Evolutionary conservation across 2,888 invertebrate genomes (phyloP).

Genomic region (Drosophila parthenogenetica): DNA sequence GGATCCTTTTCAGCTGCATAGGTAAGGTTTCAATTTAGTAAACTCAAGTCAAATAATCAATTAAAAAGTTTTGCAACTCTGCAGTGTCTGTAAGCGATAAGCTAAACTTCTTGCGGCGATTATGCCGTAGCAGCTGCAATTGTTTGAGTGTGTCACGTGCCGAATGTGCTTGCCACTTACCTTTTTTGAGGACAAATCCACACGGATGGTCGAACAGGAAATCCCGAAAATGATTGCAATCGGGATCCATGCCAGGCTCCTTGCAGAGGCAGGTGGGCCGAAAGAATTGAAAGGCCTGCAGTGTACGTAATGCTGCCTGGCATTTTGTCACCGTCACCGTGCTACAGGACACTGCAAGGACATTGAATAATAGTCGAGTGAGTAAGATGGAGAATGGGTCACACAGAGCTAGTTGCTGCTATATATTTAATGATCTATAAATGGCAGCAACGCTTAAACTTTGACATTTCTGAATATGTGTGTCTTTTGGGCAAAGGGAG

Average conservation of each 20-base stretch:
- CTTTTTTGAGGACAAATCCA: constrained; percentile 95
- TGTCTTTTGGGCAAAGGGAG: constrained; percentile 31
- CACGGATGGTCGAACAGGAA: constrained; percentile 97
- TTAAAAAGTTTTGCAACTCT: constrained; percentile 7
- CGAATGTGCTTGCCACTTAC: constrained; percentile 85
- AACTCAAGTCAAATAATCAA: constrained; percentile 19
- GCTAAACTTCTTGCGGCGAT: background rate
- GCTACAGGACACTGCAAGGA: constrained; percentile 93
- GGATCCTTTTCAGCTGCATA: constrained; percentile 91
- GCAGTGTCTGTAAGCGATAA: background rate
- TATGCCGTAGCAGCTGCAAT: background rate
- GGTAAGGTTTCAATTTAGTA: background rate
- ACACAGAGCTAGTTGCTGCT: constrained; percentile 5
- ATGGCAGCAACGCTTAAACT: constrained; percentile 74
- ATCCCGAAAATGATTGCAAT: constrained; percentile 96
- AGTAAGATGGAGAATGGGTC: background rate
- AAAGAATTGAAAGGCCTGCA: constrained; percentile 97
- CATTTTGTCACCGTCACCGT: constrained; percentile 97
- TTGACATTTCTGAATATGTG: constrained; percentile 59
- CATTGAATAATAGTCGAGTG: constrained; percentile 22
- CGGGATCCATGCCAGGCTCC: constrained; percentile 95
- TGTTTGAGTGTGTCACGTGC: background rate
- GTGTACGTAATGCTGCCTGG: constrained; percentile 94
- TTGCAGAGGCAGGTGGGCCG: constrained; percentile 96
- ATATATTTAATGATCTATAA: constrained; percentile 76